A percentile compares a stretch with the other conserved stretches of the same genome.
Conservation (phyloP, 2,888 invertebrate species). For the Ormyrus rosae region DNA sequence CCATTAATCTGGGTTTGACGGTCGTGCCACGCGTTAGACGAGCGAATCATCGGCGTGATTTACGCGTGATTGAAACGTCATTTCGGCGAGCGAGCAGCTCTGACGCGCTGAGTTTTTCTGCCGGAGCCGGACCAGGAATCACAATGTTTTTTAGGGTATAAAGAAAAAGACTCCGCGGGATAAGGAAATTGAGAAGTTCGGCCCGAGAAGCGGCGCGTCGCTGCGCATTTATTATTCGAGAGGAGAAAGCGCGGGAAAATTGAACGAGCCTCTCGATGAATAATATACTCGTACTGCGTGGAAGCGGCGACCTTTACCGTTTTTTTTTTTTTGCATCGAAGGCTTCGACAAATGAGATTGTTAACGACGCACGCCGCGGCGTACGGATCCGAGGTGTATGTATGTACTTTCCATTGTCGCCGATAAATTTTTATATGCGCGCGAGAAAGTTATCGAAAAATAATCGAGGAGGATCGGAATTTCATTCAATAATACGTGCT, state of each 20-base stretch:
- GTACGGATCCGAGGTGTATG: slow-evolving; percentile 5
- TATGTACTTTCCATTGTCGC: not conserved
- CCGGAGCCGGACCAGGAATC: not conserved
- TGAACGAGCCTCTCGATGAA: not conserved
- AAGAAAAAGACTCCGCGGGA: too few relatives aligned
- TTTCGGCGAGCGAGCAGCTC: slow-evolving; percentile 5
- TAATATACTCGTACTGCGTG: not conserved
- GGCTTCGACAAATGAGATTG: not conserved
- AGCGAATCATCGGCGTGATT: slow-evolving; percentile 56
- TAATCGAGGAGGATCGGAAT: slow-evolving; percentile 6
- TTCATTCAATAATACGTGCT: slow-evolving; percentile 7
- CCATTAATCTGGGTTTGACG: slow-evolving; percentile 59
- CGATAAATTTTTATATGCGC: not conserved
- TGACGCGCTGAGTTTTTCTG: not conserved
- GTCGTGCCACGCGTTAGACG: slow-evolving; percentile 24
- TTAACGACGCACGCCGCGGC: not conserved
- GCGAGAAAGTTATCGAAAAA: slow-evolving; percentile 8
- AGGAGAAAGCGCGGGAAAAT: slow-evolving; percentile 48
- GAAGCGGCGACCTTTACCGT: not conserved
- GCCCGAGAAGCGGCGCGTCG: slow-evolving; percentile 4
- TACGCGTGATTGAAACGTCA: slow-evolving; percentile 58
- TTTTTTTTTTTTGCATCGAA: not conserved
- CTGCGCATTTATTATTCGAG: slow-evolving; percentile 32
- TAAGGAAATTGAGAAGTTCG: slow-evolving; percentile 9
- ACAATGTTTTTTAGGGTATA: too few relatives aligned